Conservation (phyloP, 2,797 vertebrate genomes). For the Dendrocincla tyrannina region DNA sequence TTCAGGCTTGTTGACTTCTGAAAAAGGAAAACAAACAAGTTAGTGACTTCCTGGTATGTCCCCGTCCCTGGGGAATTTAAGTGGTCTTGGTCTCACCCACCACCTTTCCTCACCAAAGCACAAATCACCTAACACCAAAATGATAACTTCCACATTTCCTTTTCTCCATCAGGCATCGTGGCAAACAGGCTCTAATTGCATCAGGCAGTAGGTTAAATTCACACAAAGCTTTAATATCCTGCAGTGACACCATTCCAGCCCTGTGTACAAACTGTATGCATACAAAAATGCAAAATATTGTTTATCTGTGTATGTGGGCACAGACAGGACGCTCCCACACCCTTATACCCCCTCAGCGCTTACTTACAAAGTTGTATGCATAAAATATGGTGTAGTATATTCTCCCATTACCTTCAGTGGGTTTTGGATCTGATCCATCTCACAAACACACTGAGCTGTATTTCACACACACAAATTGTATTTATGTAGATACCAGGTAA, state of each 20-base stretch:
- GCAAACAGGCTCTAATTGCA: neutral
- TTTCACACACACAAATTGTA: neutral
- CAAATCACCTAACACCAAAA: neutral
- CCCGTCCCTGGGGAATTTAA: neutral
- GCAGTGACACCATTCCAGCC: neutral
- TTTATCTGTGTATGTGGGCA: neutral
- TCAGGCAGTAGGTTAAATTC: neutral
- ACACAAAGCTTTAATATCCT: neutral
- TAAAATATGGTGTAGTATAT: neutral
- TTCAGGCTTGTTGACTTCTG: neutral
- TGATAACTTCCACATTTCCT: neutral
- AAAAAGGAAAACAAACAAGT: neutral
- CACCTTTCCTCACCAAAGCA: neutral
- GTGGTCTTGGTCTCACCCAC: neutral
- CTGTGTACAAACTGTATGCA: neutral
- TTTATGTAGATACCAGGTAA: neutral
- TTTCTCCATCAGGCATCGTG: neutral
- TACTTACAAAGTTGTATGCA: neutral
- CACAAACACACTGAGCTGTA: neutral
- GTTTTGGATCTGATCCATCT: neutral
- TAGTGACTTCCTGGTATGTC: neutral
- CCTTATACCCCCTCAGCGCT: neutral
- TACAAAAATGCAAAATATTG: neutral
- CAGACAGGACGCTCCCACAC: neutral
- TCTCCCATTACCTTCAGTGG: neutral